phyloP scores from a whole-genome alignment of 1,140 invertebrate species.

The Papilio glaucus region DNA sequence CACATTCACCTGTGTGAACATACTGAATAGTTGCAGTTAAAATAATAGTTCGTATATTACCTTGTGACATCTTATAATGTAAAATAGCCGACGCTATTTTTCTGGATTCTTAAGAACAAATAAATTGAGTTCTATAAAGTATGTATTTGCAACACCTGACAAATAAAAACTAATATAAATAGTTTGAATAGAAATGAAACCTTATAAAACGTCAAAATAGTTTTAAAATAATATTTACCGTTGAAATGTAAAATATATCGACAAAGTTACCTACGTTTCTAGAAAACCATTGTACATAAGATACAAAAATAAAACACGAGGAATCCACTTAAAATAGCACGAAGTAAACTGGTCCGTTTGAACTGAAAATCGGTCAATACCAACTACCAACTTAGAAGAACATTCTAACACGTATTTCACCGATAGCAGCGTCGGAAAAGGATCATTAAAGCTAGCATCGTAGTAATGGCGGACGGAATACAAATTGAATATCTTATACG shows the following conservation, averaged over 20 bases:
- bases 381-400: constrained; percentile 8
- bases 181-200: too few relatives aligned
- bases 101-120: too few relatives aligned
- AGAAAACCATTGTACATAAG: neutral
- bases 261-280: neutral
- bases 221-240: neutral
- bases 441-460: constrained; percentile 14
- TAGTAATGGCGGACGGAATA: neutral
- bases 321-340: constrained; percentile 16
- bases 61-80: too few relatives aligned
- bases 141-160: too few relatives aligned
- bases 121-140: too few relatives aligned
- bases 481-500: constrained; percentile 14
- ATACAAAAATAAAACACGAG: neutral
- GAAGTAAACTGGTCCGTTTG: neutral
- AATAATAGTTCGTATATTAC: neutral
- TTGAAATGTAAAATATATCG: neutral
- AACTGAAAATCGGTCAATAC: constrained; percentile 2
- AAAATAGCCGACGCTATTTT: too few relatives aligned
- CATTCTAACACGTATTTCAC: constrained; percentile 6
- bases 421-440: constrained; percentile 6
- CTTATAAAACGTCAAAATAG: too few relatives aligned
- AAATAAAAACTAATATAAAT: too few relatives aligned
- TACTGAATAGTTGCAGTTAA: neutral
- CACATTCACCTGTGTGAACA: too few relatives aligned